Base-by-base conservation (phyloP, 1,140 invertebrate genomes). In the Callitettix versicolor region DNA sequence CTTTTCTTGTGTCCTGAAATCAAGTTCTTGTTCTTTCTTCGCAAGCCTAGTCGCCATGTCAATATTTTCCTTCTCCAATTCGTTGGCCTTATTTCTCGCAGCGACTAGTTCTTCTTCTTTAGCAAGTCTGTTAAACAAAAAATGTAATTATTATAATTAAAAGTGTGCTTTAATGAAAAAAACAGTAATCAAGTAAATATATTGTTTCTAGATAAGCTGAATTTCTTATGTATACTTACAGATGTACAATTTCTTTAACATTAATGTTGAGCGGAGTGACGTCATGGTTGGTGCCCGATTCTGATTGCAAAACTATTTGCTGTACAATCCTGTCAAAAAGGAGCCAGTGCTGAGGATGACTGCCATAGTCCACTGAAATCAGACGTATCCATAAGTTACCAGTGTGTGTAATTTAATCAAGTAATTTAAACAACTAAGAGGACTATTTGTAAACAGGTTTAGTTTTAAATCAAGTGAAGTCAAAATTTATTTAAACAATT, bases 271-370 rank as follows among this genome's bases (percentile, higher is more conserved):
- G 74, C 0, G 88, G 85, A 1, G 86, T 79, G 1, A 87, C 78
- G 66, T 96, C 91, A 1, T 87, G 86, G 71, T 95, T 85, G 62
- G 82, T 82, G 24, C 73, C 78, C 51, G 74, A 76, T 61, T 85
- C 82, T 2, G 76, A 73, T 70, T 97, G 94, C n/a, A 96, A 72
- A 20, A 93, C 84, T 30, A 98, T 81, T 72, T 98, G 95, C 68
- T 98, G 95, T n/a, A 92, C 81, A 47, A 98, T 86, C 50, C 94
- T 81, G 70, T 98, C 95, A 64, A 97, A 87, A 24, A 98, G 73
- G 21, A 93, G 71, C 94, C 95, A 98, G 65, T 95, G 86, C 58
- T 94, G 90, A 20, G 86, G 84, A 71, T 88, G 82, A 1, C 85
- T 82, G 48, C 83, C 84, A 61, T 87, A 88, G 59, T 86, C 85